A percentile compares a stretch with the other conserved stretches of the same genome.
These are phyloP conservation scores for Falco biarmicus DNA, from an alignment of 2,797 vertebrate species.

Conservation along the genomic window DNA sequence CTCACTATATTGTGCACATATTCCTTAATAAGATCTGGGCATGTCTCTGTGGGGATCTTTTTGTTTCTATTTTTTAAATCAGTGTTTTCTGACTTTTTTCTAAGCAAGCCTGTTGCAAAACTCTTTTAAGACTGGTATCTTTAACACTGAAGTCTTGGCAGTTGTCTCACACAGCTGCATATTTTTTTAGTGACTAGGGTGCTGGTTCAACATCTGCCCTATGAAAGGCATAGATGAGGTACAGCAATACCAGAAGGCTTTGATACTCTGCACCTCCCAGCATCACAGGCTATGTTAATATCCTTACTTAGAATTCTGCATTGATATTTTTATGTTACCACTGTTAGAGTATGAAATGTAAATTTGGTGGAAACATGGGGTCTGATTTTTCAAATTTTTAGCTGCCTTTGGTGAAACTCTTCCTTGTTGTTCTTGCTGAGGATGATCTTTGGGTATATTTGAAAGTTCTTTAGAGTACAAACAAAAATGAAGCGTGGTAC, in stretches of 20 bases:
- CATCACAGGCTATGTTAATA: not conserved
- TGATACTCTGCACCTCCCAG: not conserved
- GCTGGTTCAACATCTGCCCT: not conserved
- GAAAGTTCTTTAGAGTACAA: conserved; percentile 1
- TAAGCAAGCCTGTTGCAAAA: not conserved
- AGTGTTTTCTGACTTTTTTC: not conserved
- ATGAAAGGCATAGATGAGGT: not conserved
- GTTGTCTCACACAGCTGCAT: not conserved
- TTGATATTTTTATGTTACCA: not conserved
- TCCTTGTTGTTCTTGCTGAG: not conserved
- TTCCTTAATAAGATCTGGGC: not conserved
- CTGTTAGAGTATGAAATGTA: not conserved
- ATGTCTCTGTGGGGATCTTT: not conserved
- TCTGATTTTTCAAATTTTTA: not conserved
- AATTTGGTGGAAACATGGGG: not conserved
- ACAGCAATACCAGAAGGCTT: not conserved
- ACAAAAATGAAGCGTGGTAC: conserved; percentile 9
- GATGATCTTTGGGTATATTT: not conserved
- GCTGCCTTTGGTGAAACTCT: not conserved
- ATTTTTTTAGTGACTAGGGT: not conserved
- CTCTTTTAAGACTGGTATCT: not conserved
- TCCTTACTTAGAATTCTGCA: not conserved
- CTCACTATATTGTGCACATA: not conserved
- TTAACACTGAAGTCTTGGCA: not conserved
- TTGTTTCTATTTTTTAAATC: not conserved